These are phyloP conservation scores for Enteromius fasciolatus DNA, from an alignment of 2,797 vertebrate species.

Conservation along the genomic window DNA sequence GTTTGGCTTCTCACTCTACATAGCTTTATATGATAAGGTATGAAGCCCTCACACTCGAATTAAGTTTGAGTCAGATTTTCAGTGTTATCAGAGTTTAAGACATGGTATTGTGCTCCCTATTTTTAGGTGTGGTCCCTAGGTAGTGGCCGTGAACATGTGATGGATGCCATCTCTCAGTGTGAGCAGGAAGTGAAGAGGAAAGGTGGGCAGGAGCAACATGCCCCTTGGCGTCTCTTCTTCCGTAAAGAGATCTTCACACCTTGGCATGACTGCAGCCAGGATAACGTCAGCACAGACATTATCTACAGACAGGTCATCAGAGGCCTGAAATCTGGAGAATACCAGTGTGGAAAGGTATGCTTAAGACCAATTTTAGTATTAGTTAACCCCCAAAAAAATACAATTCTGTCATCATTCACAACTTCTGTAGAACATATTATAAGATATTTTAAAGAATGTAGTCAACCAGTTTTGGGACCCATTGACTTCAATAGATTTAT, in stretches of 20 bases:
- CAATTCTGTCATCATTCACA: neutral
- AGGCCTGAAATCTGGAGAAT: conserved; percentile 88
- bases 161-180: conserved; percentile 94
- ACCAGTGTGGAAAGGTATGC: conserved; percentile 85
- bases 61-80: neutral
- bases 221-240: conserved; percentile 92
- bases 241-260: conserved; percentile 96
- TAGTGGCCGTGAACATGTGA: conserved; percentile 84
- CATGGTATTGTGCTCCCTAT: neutral
- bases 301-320: conserved; percentile 91
- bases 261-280: conserved; percentile 88
- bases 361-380: neutral
- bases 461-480: neutral
- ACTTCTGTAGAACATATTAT: neutral
- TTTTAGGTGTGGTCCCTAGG: conserved; percentile 91
- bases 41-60: neutral
- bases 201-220: conserved; percentile 86
- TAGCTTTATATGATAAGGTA: conserved; percentile 93
- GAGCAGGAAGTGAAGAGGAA: conserved; percentile 87
- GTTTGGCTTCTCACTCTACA: conserved; percentile 93
- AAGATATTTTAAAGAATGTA: neutral
- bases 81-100: neutral
- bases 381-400: neutral
- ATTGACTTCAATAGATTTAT: neutral
- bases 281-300: conserved; percentile 88